Conservation (phyloP, 1,140 invertebrate species). For the Apolygus lucorum region DNA sequence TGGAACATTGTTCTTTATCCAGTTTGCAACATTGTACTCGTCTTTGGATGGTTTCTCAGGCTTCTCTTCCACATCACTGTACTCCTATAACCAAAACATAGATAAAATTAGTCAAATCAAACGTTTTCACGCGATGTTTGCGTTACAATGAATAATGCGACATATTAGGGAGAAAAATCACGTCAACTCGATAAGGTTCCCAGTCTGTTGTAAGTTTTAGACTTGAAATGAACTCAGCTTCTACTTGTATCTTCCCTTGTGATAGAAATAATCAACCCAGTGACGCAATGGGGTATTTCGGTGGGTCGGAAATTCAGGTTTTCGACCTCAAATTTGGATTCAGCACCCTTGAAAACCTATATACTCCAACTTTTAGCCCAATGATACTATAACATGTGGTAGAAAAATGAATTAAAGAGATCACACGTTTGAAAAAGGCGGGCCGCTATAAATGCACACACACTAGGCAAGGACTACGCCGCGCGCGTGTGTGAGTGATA, state of each 20-base stretch:
- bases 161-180: not conserved
- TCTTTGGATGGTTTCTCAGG: constrained; percentile 75
- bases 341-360: no score
- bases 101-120: constrained; percentile 2
- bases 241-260: not conserved
- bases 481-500: no score
- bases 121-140: not conserved
- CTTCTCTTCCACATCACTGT: constrained; percentile 40
- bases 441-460: no score
- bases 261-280: no score
- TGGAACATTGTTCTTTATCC: constrained; percentile 84
- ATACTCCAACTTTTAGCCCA: no score
- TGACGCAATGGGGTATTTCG: no score
- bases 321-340: no score
- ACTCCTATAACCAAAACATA: constrained; percentile 46
- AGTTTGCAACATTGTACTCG: constrained; percentile 87
- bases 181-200: not conserved
- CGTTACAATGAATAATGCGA: not conserved
- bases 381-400: no score
- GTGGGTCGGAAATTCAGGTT: no score
- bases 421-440: no score
- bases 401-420: no score
- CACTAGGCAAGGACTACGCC: no score
- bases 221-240: not conserved
- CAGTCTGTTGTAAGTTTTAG: not conserved